These are phyloP conservation scores for Prinia subflava DNA, from an alignment of 2,113 vertebrate species.

Conservation along the genomic window DNA sequence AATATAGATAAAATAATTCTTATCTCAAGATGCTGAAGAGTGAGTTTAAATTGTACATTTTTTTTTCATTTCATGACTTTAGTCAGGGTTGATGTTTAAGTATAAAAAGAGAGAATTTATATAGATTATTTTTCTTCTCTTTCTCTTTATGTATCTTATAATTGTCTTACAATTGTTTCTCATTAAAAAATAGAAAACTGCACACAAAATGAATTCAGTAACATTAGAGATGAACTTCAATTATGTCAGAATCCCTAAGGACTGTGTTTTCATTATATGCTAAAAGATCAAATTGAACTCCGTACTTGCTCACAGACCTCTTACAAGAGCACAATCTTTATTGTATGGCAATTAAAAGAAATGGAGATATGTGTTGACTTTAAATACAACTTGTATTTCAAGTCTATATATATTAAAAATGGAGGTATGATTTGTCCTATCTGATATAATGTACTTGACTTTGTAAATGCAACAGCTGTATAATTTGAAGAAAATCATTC, in stretches of 20 bases:
- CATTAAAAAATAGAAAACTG: background rate
- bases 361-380: background rate
- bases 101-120: background rate
- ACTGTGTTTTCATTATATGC: background rate
- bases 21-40: background rate
- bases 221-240: background rate
- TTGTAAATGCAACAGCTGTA: background rate
- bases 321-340: background rate
- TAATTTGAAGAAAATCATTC: background rate
- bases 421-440: background rate
- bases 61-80: background rate
- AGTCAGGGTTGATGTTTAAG: background rate
- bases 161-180: background rate
- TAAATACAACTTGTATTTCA: background rate
- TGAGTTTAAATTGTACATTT: background rate
- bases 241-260: background rate
- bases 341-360: background rate
- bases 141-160: background rate
- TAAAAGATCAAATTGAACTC: background rate
- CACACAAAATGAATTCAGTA: background rate
- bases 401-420: background rate
- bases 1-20: background rate
- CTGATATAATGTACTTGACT: background rate
- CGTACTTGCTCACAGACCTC: background rate
- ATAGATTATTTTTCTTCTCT: background rate